phyloP scores from a whole-genome alignment of 2,888 invertebrate genomes.

The Callosobruchus maculatus region DNA sequence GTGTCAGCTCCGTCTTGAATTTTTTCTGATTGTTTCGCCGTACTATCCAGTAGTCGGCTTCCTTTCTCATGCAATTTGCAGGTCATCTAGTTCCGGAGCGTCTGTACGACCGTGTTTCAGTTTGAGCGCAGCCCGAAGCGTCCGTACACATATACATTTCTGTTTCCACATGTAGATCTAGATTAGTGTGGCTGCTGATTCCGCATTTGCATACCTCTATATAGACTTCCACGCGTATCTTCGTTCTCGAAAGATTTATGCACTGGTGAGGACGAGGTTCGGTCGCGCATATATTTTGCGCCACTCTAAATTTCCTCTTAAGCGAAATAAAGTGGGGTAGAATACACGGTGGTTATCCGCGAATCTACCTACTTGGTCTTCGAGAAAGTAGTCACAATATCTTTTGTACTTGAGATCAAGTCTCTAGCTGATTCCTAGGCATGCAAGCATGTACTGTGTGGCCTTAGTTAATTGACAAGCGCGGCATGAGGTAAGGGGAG shows the following conservation, averaged over 20 bases:
- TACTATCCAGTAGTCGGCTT: too few species aligned
- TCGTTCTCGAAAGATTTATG: conserved; percentile 33
- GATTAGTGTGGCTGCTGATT: conserved; percentile 45
- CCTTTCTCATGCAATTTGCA: too few species aligned
- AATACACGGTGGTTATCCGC: conserved; percentile 11
- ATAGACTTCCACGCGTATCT: conserved; percentile 38
- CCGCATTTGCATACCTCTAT: conserved; percentile 45
- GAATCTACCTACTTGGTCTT: too few species aligned
- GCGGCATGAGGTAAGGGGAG: too few species aligned
- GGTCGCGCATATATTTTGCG: conserved; percentile 39
- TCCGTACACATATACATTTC: conserved; percentile 9
- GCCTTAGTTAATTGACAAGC: too few species aligned
- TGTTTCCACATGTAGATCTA: conserved; percentile 36
- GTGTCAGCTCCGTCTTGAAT: too few species aligned
- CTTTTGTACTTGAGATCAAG: too few species aligned
- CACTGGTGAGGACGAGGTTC: conserved; percentile 18
- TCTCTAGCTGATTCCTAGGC: too few species aligned
- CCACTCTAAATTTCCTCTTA: conserved; percentile 40
- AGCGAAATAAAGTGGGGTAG: conserved; percentile 35
- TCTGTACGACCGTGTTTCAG: neutral
- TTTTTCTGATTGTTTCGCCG: too few species aligned
- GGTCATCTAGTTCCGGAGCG: too few species aligned
- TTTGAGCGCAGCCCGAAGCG: neutral
- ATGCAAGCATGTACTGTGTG: too few species aligned
- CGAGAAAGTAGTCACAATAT: too few species aligned